Base-by-base conservation (phyloP, 1,140 invertebrate genomes). In the Frieseomelitta varia region DNA sequence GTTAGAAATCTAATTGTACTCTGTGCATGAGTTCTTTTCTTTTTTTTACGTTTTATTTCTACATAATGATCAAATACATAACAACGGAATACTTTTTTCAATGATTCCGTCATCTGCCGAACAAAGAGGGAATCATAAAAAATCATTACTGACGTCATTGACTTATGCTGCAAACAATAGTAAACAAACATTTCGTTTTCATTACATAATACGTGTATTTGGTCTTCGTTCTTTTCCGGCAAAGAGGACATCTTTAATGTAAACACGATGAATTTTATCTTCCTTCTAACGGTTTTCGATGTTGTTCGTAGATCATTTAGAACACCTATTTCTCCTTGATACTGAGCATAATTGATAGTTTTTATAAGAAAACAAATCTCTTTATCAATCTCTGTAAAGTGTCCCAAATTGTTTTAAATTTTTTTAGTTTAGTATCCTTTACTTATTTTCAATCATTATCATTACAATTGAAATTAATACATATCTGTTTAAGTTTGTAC, bases 81-180 rank as follows among this genome's bases (percentile, higher is more conserved):
- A 61, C 8, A 2, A 4, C 2, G 17, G 17, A 15, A 47, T 63
- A 24, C 21, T 76, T 47, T 47, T 76, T 15, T 47, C 21, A 76
- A 51, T 63, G 24, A 15, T 47, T 47, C 39, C 39, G 74, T 58
- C 6, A 17, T 17, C 21, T 47, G n/a, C 15, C 0, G 27, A n/a
- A 19, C 30, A 6, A 47, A 76, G 34, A 63, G 11, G 39, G 2
- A 56, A 47, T n/a, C 56, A 61, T 39, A 39, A 76, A 14, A 24
- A 76, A 61, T 47, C 39, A 24, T n/a, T 27, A 76, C 24, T 76
- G 55, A 61, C 74, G 74, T 58, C 74, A 61, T 58, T 75, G n/a
- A 51, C 30, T 51, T 55, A 74, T 74, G 30, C 6, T 74, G 17
- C 63, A 65, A n/a, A 47, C 39, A 47, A 30, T 65, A 15, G 27